phyloP scores from a whole-genome alignment of 2,797 vertebrate species.

The Pampus argenteus region DNA sequence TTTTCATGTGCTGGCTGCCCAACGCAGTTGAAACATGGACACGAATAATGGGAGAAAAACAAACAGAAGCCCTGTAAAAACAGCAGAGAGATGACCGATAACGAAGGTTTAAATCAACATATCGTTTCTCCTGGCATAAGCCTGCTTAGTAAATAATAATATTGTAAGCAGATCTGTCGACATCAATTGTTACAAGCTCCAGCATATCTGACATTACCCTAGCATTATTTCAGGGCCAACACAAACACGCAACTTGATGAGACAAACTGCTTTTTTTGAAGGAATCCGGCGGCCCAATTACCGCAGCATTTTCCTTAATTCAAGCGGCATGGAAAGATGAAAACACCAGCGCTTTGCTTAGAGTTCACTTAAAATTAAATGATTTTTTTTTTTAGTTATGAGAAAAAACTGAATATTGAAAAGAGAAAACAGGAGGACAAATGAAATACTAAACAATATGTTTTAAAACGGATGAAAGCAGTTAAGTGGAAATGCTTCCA shows the following conservation, averaged over 20 bases:
- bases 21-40: slow-evolving; percentile 4
- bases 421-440: slow-evolving; percentile 4
- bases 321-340: slow-evolving; percentile 14
- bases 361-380: slow-evolving; percentile 26
- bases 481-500: not conserved
- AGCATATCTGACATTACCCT: slow-evolving; percentile 44
- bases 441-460: not conserved
- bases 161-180: slow-evolving; percentile 59
- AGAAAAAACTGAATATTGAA: slow-evolving; percentile 1
- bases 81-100: slow-evolving; percentile 68
- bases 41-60: slow-evolving; percentile 39
- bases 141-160: slow-evolving; percentile 63
- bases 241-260: slow-evolving; percentile 56
- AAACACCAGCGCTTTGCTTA: not conserved
- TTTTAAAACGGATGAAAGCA: slow-evolving; percentile 25
- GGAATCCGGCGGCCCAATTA: slow-evolving; percentile 31
- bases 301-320: slow-evolving; percentile 41
- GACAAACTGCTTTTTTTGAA: slow-evolving; percentile 41
- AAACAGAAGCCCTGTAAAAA: slow-evolving; percentile 59
- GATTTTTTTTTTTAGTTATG: not conserved
- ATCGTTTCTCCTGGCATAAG: slow-evolving; percentile 69
- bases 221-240: slow-evolving; percentile 44
- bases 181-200: slow-evolving; percentile 64
- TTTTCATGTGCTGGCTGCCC: slow-evolving; percentile 75
- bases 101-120: slow-evolving; percentile 76